phyloP scores from a whole-genome alignment of 2,797 vertebrate genomes.

The Takifugu rubripes region DNA sequence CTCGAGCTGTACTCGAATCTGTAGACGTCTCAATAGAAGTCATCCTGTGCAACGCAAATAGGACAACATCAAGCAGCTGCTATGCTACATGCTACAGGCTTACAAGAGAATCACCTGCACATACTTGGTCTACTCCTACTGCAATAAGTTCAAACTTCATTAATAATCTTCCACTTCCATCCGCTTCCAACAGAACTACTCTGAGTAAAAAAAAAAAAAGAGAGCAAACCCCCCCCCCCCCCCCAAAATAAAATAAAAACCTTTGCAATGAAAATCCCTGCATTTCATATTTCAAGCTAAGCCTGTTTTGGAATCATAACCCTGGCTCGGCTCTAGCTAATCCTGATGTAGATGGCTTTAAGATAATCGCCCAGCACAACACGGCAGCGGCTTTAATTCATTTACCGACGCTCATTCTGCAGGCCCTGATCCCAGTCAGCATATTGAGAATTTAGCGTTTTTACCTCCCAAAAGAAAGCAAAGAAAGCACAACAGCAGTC shows the following conservation, averaged over 20 bases:
- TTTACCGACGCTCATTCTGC: slow-evolving; percentile 44
- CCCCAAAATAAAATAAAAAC: not conserved
- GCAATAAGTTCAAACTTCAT: slow-evolving; percentile 56
- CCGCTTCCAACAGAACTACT: slow-evolving; percentile 10
- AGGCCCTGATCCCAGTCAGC: slow-evolving; percentile 49
- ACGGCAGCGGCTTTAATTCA: slow-evolving; percentile 51
- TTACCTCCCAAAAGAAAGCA: not conserved
- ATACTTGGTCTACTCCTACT: slow-evolving; percentile 26
- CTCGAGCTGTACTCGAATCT: slow-evolving; percentile 31
- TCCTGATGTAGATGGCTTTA: slow-evolving; percentile 57
- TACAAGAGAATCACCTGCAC: slow-evolving; percentile 46
- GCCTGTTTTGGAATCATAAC: slow-evolving; percentile 54
- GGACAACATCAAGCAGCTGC: slow-evolving; percentile 25
- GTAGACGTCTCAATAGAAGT: slow-evolving; percentile 60
- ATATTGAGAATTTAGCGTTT: slow-evolving; percentile 24
- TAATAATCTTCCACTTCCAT: slow-evolving; percentile 53
- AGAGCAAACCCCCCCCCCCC: too few relatives aligned
- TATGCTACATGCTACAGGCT: slow-evolving; percentile 16
- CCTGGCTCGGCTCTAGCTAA: slow-evolving; percentile 49
- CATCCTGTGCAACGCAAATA: slow-evolving; percentile 53
- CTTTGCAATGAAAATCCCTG: slow-evolving; percentile 22
- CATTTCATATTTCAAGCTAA: slow-evolving; percentile 48
- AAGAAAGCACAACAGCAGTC: slow-evolving; percentile 10
- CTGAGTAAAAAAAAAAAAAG: slow-evolving; percentile 23
- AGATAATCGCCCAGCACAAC: slow-evolving; percentile 55